A percentile compares a stretch with the other conserved stretches of the same genome.
These are phyloP conservation scores for Tetanocera ferruginea DNA, from an alignment of 2,888 invertebrate genomes.

Conservation along the genomic window DNA sequence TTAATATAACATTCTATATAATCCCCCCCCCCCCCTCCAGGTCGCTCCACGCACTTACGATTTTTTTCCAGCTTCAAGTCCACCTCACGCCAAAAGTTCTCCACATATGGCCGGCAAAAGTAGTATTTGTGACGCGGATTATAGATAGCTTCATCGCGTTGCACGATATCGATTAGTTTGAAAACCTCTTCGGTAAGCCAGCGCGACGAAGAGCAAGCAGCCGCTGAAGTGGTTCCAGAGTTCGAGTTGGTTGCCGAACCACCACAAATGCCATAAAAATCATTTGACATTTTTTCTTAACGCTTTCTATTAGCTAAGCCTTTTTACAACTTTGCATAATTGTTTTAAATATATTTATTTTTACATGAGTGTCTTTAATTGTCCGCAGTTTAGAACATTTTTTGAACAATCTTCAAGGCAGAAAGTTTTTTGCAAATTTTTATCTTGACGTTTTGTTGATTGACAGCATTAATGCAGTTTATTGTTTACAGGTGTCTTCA, in stretches of 20 bases:
- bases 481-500: no score
- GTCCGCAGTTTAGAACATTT: background rate
- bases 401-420: background rate
- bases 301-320: background rate
- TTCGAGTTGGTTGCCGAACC: constrained; percentile 8
- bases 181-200: constrained; percentile 68
- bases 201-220: constrained; percentile 57
- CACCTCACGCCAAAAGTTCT: constrained; percentile 68
- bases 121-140: constrained; percentile 68
- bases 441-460: background rate
- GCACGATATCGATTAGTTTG: constrained; percentile 66
- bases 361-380: background rate
- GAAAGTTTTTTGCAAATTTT: background rate
- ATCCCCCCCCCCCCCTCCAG: background rate
- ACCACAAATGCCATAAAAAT: constrained; percentile 20
- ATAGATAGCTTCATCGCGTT: constrained; percentile 67
- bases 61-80: constrained; percentile 65
- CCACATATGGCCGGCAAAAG: constrained; percentile 67
- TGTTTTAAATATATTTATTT: background rate
- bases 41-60: constrained; percentile 51
- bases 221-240: constrained; percentile 22
- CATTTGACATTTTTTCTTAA: constrained; percentile 20
- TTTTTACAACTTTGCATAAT: background rate
- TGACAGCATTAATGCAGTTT: no score
- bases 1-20: background rate